A percentile compares a stretch with the other conserved stretches of the same genome.
Conservation (phyloP, 2,888 invertebrate species). For the Thalpophila matura region DNA sequence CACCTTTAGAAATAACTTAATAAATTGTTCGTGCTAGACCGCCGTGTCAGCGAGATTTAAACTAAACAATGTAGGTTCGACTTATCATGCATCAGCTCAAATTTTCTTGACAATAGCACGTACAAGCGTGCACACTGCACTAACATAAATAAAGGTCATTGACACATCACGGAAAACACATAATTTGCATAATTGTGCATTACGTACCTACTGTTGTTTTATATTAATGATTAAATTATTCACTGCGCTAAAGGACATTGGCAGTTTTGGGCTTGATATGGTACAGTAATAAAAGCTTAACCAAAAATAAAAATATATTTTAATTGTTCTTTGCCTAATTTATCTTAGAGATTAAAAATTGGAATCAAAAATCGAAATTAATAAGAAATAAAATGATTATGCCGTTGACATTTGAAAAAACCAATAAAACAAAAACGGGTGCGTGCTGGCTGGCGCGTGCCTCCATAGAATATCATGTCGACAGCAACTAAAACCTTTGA, state of each 20-base stretch:
- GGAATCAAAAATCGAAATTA: too few relatives aligned
- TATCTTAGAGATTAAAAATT: too few relatives aligned
- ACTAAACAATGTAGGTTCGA: slow-evolving; percentile 30
- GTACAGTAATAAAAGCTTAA: too few relatives aligned
- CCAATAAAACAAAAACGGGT: too few relatives aligned
- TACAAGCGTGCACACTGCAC: slow-evolving; percentile 53
- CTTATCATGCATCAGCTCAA: slow-evolving; percentile 47
- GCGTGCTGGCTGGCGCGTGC: too few relatives aligned
- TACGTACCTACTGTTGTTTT: slow-evolving; percentile 23
- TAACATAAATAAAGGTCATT: slow-evolving; percentile 75
- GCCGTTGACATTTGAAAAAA: too few relatives aligned
- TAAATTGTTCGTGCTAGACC: slow-evolving; percentile 23
- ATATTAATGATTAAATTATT: slow-evolving; percentile 24
- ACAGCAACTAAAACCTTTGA: too few relatives aligned
- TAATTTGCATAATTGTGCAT: slow-evolving; percentile 49
- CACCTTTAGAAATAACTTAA: slow-evolving; percentile 52
- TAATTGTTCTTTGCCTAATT: too few relatives aligned
- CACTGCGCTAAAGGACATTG: slow-evolving; percentile 40
- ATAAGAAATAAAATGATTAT: too few relatives aligned
- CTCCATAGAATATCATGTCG: too few relatives aligned
- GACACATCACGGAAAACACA: slow-evolving; percentile 75
- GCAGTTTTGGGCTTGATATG: too few relatives aligned
- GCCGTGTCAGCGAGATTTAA: slow-evolving; percentile 9
- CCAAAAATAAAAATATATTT: too few relatives aligned
- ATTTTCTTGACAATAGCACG: slow-evolving; percentile 47